Evolutionary conservation across 2,888 invertebrate genomes (phyloP).

Genomic region (Lacanobia wlatinum): DNA sequence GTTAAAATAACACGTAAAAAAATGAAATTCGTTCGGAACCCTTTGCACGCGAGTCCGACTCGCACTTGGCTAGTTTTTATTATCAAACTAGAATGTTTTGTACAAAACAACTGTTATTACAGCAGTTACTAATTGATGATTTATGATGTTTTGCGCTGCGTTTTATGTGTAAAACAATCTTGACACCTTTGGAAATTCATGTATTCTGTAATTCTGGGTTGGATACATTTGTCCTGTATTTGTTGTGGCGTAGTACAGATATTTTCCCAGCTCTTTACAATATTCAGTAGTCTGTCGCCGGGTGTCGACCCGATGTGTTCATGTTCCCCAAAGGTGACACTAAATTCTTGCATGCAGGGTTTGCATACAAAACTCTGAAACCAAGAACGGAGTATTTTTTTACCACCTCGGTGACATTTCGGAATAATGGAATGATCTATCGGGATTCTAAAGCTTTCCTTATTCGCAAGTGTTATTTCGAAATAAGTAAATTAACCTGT

Average conservation of each 20-base stretch:
- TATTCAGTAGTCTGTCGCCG: conserved; percentile 35
- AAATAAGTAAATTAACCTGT: too few species aligned
- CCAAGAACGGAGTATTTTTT: neutral
- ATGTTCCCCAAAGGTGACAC: conserved; percentile 9
- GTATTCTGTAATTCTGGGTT: conserved; percentile 7
- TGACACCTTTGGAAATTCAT: neutral
- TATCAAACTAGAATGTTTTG: neutral
- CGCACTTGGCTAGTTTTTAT: too few species aligned
- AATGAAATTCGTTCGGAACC: too few species aligned
- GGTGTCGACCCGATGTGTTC: conserved; percentile 15
- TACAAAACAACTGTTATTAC: neutral
- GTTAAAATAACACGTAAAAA: too few species aligned
- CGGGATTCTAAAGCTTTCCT: neutral
- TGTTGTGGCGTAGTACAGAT: conserved; percentile 12
- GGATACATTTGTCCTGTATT: conserved; percentile 9
- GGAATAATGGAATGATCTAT: neutral
- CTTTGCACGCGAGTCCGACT: too few species aligned
- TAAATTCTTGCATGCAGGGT: conserved; percentile 3
- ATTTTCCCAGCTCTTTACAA: conserved; percentile 39
- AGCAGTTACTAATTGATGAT: neutral
- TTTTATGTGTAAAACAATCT: neutral
- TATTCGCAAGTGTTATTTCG: too few species aligned
- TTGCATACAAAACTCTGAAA: conserved; percentile 19
- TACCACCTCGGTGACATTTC: neutral
- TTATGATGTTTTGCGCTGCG: neutral